A percentile compares a stretch with the other conserved stretches of the same genome.
Conservation (phyloP, 2,113 vertebrate species). For the Thryonomys swinderianus region DNA sequence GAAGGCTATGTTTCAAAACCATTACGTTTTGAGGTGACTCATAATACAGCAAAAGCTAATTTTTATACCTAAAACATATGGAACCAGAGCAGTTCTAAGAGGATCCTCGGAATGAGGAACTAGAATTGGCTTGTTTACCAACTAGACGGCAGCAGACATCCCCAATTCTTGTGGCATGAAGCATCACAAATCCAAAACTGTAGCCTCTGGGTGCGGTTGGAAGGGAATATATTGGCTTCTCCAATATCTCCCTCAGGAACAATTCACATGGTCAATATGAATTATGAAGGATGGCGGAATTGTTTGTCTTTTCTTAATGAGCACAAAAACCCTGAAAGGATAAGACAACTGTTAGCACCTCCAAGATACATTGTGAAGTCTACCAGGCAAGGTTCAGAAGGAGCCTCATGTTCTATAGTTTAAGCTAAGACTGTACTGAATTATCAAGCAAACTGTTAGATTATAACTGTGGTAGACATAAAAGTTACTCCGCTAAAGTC, state of each 20-base stretch:
- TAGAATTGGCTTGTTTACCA: not conserved
- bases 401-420: not conserved
- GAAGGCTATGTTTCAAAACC: not conserved
- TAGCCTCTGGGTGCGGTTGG: not conserved
- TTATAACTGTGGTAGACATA: not conserved
- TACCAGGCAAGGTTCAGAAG: not conserved
- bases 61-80: not conserved
- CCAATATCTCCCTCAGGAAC: not conserved
- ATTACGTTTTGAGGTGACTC: not conserved
- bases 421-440: not conserved
- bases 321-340: not conserved
- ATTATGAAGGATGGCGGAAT: not conserved
- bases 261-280: not conserved
- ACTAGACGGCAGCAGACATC: not conserved
- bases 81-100: not conserved
- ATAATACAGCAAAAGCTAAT: not conserved
- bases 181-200: not conserved
- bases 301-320: not conserved
- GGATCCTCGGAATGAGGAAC: not conserved
- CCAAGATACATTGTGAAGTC: not conserved
- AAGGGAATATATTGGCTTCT: not conserved
- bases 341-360: not conserved
- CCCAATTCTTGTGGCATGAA: not conserved
- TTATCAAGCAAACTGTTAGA: not conserved
- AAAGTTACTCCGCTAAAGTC: not conserved